Percentiles rank a stretch among this genome's conserved stretches.
Evolutionary conservation across 2,888 invertebrate genomes (phyloP).

Genomic region (Cataglyphis rosenhaueri): DNA sequence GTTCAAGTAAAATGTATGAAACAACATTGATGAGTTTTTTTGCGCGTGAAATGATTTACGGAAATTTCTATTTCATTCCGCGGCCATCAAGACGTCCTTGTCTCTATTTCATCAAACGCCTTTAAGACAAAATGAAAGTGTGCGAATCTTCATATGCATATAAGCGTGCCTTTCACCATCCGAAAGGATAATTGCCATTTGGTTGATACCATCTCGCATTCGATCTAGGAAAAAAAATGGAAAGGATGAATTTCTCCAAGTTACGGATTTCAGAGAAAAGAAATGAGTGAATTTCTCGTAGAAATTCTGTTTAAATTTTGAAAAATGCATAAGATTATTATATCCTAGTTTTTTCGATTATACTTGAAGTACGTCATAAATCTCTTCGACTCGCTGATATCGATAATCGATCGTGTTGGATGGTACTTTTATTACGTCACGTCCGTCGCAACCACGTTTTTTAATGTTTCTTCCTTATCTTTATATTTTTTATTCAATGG

Average conservation of each 20-base stretch:
- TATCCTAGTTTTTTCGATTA: too few relatives aligned
- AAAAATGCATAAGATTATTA: background rate
- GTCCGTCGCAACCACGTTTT: too few relatives aligned
- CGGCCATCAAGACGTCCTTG: slow-evolving; percentile 46
- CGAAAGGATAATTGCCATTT: slow-evolving; percentile 38
- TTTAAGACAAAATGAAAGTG: slow-evolving; percentile 77
- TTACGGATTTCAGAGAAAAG: background rate
- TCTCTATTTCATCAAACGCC: slow-evolving; percentile 59
- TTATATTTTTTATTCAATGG: too few relatives aligned
- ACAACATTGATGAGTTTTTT: too few relatives aligned
- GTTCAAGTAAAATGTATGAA: too few relatives aligned
- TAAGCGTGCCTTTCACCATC: slow-evolving; percentile 73
- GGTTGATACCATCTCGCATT: background rate
- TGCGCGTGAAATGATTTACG: slow-evolving; percentile 66
- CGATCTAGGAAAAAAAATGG: background rate
- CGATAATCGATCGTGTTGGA: too few relatives aligned
- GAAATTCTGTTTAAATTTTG: background rate
- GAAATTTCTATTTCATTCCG: slow-evolving; percentile 76
- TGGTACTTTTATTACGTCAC: too few relatives aligned
- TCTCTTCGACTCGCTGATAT: too few relatives aligned
- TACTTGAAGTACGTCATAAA: too few relatives aligned
- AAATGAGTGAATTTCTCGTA: background rate
- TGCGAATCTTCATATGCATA: slow-evolving; percentile 77
- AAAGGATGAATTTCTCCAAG: slow-evolving; percentile 1
- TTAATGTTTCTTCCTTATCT: too few relatives aligned